phyloP scores from a whole-genome alignment of 1,140 invertebrate species.

The Pseudobourletiella spinata region DNA sequence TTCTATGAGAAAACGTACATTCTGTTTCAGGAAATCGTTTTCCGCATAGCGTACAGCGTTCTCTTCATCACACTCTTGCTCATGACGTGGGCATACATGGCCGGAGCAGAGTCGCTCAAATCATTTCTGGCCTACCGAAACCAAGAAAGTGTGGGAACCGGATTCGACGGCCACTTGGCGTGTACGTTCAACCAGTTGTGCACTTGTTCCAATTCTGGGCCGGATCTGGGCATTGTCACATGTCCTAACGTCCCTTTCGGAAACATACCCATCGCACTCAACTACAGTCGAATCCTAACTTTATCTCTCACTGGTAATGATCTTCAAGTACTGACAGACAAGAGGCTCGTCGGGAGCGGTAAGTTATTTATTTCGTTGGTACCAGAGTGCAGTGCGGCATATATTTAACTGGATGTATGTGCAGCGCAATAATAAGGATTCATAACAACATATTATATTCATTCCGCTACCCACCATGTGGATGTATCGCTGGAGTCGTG shows the following conservation, averaged over 20 bases:
- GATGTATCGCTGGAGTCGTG: too few relatives aligned
- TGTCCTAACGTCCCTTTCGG: not conserved
- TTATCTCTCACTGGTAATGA: not conserved
- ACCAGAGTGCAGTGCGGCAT: too few relatives aligned
- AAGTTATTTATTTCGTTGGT: too few relatives aligned
- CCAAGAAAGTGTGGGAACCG: not conserved
- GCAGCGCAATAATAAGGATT: too few relatives aligned
- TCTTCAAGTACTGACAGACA: not conserved
- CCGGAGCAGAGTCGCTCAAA: not conserved
- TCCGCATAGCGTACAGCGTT: not conserved
- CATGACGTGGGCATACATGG: conserved; percentile 3
- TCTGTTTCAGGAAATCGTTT: not conserved
- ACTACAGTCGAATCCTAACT: not conserved
- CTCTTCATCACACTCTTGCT: not conserved
- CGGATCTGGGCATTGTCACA: not conserved
- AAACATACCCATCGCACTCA: not conserved
- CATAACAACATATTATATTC: too few relatives aligned
- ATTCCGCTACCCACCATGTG: too few relatives aligned
- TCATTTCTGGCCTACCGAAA: not conserved
- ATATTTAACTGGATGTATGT: too few relatives aligned
- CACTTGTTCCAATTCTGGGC: conserved; percentile 2
- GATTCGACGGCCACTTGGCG: not conserved
- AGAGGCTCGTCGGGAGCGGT: not conserved
- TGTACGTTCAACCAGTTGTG: conserved; percentile 2
- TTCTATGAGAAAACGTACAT: too few relatives aligned